Conservation (phyloP, 2,888 invertebrate species). For the Aspidapion aeneum region DNA sequence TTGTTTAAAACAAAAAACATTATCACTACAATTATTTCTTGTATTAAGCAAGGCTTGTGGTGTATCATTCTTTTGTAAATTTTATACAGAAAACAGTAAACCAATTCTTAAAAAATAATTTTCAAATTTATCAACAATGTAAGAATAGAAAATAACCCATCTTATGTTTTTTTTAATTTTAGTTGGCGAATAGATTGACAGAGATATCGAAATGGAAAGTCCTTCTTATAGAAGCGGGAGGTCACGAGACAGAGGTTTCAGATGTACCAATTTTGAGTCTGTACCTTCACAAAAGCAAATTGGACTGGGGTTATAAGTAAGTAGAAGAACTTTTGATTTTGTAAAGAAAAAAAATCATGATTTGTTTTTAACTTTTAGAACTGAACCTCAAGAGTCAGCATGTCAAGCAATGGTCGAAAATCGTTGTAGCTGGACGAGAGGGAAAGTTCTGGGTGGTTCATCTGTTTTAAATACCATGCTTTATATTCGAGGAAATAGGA, state of each 20-base stretch:
- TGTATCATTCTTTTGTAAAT: too few species aligned
- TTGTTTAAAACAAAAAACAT: too few species aligned
- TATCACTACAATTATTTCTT: too few species aligned
- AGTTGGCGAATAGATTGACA: constrained; percentile 67
- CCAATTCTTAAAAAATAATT: too few species aligned
- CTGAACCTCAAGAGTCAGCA: constrained; percentile 78
- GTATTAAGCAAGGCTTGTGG: too few species aligned
- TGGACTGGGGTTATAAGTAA: constrained; percentile 88
- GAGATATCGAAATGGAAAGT: constrained; percentile 78
- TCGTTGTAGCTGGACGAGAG: constrained; percentile 85
- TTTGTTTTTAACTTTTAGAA: constrained; percentile 50
- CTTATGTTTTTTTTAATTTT: background rate
- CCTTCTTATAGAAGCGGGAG: constrained; percentile 79
- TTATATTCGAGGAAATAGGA: constrained; percentile 82
- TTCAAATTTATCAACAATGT: too few species aligned
- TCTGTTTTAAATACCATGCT: constrained; percentile 89
- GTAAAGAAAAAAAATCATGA: too few species aligned
- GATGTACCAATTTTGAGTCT: constrained; percentile 84
- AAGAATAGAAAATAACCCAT: too few species aligned
- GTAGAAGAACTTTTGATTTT: too few species aligned
- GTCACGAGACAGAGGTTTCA: constrained; percentile 82
- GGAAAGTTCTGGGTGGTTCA: constrained; percentile 84
- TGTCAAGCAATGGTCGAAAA: constrained; percentile 85
- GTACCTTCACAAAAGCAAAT: constrained; percentile 83
- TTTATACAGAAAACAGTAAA: too few species aligned